Conservation (phyloP, 2,888 invertebrate species). For the Apamea anceps region DNA sequence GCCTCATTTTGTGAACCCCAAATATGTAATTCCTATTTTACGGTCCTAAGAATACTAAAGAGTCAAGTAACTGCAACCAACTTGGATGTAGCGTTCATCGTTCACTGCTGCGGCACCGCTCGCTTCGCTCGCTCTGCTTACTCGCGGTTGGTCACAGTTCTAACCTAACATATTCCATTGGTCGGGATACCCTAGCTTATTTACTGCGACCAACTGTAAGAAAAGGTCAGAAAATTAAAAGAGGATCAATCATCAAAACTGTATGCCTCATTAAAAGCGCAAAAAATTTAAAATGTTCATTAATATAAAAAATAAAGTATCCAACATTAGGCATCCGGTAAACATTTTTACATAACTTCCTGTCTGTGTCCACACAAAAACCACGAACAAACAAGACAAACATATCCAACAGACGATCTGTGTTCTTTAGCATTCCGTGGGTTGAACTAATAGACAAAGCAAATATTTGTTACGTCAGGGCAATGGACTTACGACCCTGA, state of each 20-base stretch:
- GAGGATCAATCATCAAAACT: background rate
- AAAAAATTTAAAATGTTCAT: background rate
- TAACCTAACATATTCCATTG: background rate
- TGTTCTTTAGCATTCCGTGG: slow-evolving; percentile 12
- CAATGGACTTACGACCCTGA: slow-evolving; percentile 38
- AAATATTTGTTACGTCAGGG: slow-evolving; percentile 34
- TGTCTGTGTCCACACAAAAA: slow-evolving; percentile 6
- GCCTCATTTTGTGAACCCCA: background rate
- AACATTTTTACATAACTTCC: slow-evolving; percentile 5
- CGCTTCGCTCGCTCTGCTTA: too few relatives aligned
- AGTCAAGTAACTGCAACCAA: too few relatives aligned
- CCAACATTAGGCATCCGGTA: background rate
- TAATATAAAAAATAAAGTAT: background rate
- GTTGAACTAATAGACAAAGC: slow-evolving; percentile 26
- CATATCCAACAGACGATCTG: slow-evolving; percentile 6
- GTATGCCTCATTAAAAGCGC: background rate
- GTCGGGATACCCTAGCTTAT: background rate
- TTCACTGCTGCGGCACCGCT: too few relatives aligned
- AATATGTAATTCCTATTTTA: background rate
- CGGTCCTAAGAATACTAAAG: too few relatives aligned
- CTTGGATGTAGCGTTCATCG: too few relatives aligned
- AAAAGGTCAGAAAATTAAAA: background rate
- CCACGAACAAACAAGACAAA: background rate
- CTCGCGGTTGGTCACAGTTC: too few relatives aligned
- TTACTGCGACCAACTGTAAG: background rate